Evolutionary conservation across 2,888 invertebrate species (phyloP).

Genomic region (Drosophila antonietae): DNA sequence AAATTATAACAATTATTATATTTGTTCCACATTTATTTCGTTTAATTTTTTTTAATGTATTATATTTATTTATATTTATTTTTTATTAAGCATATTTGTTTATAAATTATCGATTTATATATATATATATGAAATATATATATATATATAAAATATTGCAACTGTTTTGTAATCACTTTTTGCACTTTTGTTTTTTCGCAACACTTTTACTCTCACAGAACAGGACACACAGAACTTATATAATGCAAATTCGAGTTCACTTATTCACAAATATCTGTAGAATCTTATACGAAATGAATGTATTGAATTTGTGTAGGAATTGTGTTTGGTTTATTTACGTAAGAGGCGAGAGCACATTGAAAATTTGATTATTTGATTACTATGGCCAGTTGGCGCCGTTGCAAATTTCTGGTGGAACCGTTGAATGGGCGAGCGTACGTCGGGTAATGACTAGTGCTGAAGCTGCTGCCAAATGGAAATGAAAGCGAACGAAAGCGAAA

Average conservation of each 20-base stretch:
- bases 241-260: slow-evolving; percentile 38
- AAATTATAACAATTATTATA: neutral
- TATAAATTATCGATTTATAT: slow-evolving; percentile 1
- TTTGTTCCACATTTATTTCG: neutral
- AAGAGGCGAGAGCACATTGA: slow-evolving; percentile 45
- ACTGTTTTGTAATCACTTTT: slow-evolving; percentile 68
- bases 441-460: slow-evolving; percentile 53
- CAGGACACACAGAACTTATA: slow-evolving; percentile 49
- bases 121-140: neutral
- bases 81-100: neutral
- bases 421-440: slow-evolving; percentile 37
- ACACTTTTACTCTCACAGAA: slow-evolving; percentile 49
- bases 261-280: slow-evolving; percentile 1
- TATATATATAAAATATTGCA: neutral
- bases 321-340: slow-evolving; percentile 63
- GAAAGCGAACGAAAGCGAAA: slow-evolving; percentile 71
- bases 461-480: slow-evolving; percentile 66
- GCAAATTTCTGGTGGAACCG: slow-evolving; percentile 29
- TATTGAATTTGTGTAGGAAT: neutral
- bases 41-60: too few relatives aligned
- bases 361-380: slow-evolving; percentile 29
- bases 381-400: slow-evolving; percentile 46
- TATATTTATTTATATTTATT: neutral
- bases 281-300: neutral
- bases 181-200: slow-evolving; percentile 47